These are phyloP conservation scores for Desmophyllum pertusum DNA, from an alignment of 92 coral and sea anemone species.

Conservation along the genomic window DNA sequence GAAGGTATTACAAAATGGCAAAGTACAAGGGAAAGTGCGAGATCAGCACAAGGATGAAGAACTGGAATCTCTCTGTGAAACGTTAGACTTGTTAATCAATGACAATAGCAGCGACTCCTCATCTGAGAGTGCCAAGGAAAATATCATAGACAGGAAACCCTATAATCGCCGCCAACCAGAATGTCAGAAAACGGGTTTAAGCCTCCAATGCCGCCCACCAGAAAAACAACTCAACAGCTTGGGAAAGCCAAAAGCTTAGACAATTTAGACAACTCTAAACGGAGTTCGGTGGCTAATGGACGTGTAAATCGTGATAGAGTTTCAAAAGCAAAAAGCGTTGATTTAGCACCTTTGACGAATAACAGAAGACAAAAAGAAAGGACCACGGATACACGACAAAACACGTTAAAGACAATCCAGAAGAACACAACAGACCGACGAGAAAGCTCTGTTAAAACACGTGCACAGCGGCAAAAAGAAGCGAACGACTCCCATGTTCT, in stretches of 20 bases:
- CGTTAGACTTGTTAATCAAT: slow-evolving; percentile 47
- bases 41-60: slow-evolving; percentile 36
- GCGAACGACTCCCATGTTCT: background rate
- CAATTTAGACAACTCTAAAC: background rate
- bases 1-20: slow-evolving; percentile 14
- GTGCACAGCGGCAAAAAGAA: slow-evolving; percentile 25
- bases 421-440: background rate
- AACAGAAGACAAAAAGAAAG: slow-evolving; percentile 7
- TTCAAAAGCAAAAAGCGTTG: slow-evolving; percentile 26
- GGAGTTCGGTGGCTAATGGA: background rate
- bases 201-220: slow-evolving; percentile 5
- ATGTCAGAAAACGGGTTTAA: slow-evolving; percentile 11
- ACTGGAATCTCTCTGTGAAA: slow-evolving; percentile 52
- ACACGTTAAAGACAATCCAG: background rate
- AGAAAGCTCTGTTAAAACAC: slow-evolving; percentile 14
- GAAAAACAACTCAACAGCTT: slow-evolving; percentile 11
- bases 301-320: slow-evolving; percentile 6
- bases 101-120: slow-evolving; percentile 38
- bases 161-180: background rate
- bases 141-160: background rate
- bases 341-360: background rate
- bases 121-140: slow-evolving; percentile 10
- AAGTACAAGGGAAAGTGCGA: background rate
- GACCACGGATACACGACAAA: background rate
- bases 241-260: slow-evolving; percentile 26